A percentile compares a stretch with the other conserved stretches of the same genome.
These are phyloP conservation scores for Aegithalos caudatus DNA, from an alignment of 2,113 vertebrate species.

Conservation along the genomic window DNA sequence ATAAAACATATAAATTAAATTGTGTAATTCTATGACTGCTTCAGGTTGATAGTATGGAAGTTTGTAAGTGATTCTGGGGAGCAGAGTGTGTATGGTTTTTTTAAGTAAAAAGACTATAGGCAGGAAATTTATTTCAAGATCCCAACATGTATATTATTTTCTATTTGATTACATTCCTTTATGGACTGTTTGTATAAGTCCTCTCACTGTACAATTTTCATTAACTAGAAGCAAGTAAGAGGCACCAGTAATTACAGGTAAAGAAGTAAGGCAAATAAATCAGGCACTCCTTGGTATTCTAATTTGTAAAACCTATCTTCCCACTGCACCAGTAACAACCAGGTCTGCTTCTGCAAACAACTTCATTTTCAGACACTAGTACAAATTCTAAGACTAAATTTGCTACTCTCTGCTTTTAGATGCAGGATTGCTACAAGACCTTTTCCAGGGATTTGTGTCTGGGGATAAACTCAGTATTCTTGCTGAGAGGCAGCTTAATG, in stretches of 20 bases:
- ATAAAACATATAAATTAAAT: neutral
- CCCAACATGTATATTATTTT: neutral
- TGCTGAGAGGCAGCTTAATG: conserved; percentile 76
- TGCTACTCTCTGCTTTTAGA: conserved; percentile 71
- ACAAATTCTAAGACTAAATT: neutral
- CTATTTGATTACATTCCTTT: neutral
- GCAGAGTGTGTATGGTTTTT: neutral
- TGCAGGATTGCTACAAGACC: conserved; percentile 80
- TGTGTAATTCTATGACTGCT: neutral
- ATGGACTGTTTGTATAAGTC: neutral
- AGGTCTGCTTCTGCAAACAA: neutral
- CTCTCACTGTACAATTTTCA: neutral
- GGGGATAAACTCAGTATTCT: conserved; percentile 80
- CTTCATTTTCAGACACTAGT: neutral
- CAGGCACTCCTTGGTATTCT: neutral
- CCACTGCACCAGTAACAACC: neutral
- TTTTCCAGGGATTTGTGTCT: conserved; percentile 78
- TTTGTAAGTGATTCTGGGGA: neutral
- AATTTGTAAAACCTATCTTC: neutral
- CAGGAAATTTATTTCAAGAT: neutral
- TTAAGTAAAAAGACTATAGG: neutral
- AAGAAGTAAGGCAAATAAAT: neutral
- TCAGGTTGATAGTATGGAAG: neutral
- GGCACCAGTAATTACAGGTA: neutral
- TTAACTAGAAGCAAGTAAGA: neutral